Evolutionary conservation across 1,140 invertebrate genomes (phyloP).

Genomic region (Bemisia tabaci): DNA sequence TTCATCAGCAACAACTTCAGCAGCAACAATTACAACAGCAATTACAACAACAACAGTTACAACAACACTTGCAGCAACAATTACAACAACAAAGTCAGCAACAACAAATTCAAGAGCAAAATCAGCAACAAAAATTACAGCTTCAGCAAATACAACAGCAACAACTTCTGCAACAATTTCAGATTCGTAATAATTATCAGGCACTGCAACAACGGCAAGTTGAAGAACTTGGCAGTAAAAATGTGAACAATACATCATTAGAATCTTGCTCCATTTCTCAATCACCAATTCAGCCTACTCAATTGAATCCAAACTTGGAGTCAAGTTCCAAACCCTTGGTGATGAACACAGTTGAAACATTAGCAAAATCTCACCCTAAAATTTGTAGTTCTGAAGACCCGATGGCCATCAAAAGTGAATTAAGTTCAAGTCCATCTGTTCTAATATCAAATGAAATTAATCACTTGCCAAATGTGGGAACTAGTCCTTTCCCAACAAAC

Average conservation of each 20-base stretch:
- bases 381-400: no score
- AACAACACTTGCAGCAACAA: slow-evolving; percentile 23
- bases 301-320: not conserved
- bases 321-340: slow-evolving; percentile 20
- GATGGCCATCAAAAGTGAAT: no score
- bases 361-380: no score
- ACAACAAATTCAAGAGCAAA: slow-evolving; percentile 11
- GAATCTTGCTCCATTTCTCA: slow-evolving; percentile 18
- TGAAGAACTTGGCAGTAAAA: slow-evolving; percentile 11
- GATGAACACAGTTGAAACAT: slow-evolving; percentile 22
- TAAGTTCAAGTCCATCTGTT: no score
- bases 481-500: no score
- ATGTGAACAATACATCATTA: slow-evolving; percentile 13
- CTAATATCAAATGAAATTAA: no score
- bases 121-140: slow-evolving; percentile 11
- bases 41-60: slow-evolving; percentile 24
- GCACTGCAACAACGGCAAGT: not conserved
- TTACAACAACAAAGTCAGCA: slow-evolving; percentile 29
- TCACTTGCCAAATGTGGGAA: no score
- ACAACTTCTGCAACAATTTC: slow-evolving; percentile 6
- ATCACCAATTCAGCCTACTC: not conserved
- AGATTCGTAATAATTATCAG: slow-evolving; percentile 13
- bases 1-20: slow-evolving; percentile 17
- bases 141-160: slow-evolving; percentile 9
- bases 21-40: slow-evolving; percentile 29